These are phyloP conservation scores for Scaptomyza pallida DNA, from an alignment of 1,140 invertebrate species.

Conservation along the genomic window DNA sequence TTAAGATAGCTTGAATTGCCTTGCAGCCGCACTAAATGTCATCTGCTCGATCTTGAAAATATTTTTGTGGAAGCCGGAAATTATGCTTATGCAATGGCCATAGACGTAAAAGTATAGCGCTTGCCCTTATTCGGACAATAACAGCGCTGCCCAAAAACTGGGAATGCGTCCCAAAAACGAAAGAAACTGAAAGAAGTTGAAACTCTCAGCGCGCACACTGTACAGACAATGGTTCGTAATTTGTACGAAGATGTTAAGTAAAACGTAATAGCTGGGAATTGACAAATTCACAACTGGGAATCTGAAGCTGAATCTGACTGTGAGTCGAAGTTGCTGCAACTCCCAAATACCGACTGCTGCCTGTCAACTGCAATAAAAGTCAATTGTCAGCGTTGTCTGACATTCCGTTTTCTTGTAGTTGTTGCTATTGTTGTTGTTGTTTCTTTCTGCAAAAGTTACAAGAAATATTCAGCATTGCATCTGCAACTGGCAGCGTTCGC, in stretches of 20 bases:
- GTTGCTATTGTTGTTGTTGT: slow-evolving; percentile 15
- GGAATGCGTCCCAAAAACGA: slow-evolving; percentile 28
- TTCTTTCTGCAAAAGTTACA: slow-evolving; percentile 4
- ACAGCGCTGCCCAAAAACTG: slow-evolving; percentile 38
- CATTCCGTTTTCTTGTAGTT: slow-evolving; percentile 42
- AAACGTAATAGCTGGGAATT: slow-evolving; percentile 74
- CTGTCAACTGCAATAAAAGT: slow-evolving; percentile 77
- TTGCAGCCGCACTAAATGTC: slow-evolving; percentile 1
- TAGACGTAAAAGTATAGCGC: slow-evolving; percentile 43
- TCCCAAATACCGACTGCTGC: slow-evolving; percentile 1
- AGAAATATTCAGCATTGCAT: slow-evolving; percentile 41
- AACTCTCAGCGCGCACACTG: slow-evolving; percentile 28
- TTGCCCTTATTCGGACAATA: slow-evolving; percentile 42
- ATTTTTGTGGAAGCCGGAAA: slow-evolving; percentile 66
- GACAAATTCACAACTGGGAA: slow-evolving; percentile 57
- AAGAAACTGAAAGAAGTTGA: slow-evolving; percentile 22
- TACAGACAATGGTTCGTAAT: slow-evolving; percentile 72
- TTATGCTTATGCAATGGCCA: slow-evolving; percentile 71
- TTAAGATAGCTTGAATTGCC: neutral
- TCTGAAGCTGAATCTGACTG: slow-evolving; percentile 20
- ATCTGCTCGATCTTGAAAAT: slow-evolving; percentile 13
- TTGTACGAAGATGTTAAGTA: slow-evolving; percentile 71
- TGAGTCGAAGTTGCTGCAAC: slow-evolving; percentile 4
- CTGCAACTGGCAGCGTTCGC: slow-evolving; percentile 15
- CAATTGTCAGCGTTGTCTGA: slow-evolving; percentile 69